Base-by-base conservation (phyloP, 2,888 invertebrate genomes). In the Subacronicta megacephala region DNA sequence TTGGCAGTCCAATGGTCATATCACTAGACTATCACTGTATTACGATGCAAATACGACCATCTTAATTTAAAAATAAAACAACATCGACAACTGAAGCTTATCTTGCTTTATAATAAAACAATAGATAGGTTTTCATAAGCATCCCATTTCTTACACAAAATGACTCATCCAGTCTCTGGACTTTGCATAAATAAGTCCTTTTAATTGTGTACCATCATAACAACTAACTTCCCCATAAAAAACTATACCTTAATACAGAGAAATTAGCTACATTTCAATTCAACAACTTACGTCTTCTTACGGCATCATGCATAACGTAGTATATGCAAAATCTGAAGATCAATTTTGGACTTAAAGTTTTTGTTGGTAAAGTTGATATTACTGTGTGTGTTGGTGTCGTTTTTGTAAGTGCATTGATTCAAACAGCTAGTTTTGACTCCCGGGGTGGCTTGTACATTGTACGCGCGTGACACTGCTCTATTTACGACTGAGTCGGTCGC, bases 391-490 rank as follows among this genome's bases (percentile, higher is more conserved):
- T 54, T 35, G 13, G 23, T 52, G 47, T 71, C 60, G 72, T 67
- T 72, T 63, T 73, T 62, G 59, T 70, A 65, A 62, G 70, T 72
- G 73, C 65, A 67, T 58, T 83, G 88, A 84, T 87, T 86, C 84
- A 82, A 86, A 84, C 85, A 88, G 89, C 90, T 91, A 90, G 90
- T 90, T 90, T 88, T 89, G 89, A 88, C 90, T 90, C 92, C 90
- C 89, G 90, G 92, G 92, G 92, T 93, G 92, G 92, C 89, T 92
- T 87, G 90, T 89, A 90, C 92, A 90, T 86, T 92, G 93, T 92
- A 90, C 81, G 81, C 82, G 90, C 91, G 92, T 92, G 93, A 92
- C 93, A 93, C 87, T 88, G 90, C 87, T 90, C 93, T 93, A 90
- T 93, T 92, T 93, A 92, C 91, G 92, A 91, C 77, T 77, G 77